phyloP scores from a whole-genome alignment of 2,113 vertebrate genomes.

The Hemiprocne comata region DNA sequence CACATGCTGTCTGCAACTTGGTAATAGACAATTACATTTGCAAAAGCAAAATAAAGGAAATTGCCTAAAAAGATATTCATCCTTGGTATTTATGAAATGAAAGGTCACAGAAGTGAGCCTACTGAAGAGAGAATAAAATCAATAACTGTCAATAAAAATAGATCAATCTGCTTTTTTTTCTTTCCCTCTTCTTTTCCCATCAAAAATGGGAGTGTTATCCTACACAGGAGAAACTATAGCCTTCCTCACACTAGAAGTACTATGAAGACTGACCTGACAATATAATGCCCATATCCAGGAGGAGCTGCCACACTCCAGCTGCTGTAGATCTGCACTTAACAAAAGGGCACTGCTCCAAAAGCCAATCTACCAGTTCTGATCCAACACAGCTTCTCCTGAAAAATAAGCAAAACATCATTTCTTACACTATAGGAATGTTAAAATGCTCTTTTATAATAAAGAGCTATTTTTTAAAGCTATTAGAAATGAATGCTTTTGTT shows the following conservation, averaged over 20 bases:
- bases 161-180: neutral
- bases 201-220: neutral
- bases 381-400: conserved; percentile 93
- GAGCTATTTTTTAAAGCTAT: neutral
- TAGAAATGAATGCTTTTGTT: neutral
- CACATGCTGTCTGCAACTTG: rapidly evolving
- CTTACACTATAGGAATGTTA: neutral
- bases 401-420: neutral
- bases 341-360: conserved; percentile 91
- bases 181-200: neutral
- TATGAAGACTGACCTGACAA: conserved; percentile 85
- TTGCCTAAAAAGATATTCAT: neutral
- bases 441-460: neutral
- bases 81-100: conserved; percentile 35
- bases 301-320: conserved; percentile 92
- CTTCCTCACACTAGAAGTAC: neutral
- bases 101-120: neutral
- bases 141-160: neutral
- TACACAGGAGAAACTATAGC: neutral
- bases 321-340: conserved; percentile 90
- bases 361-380: conserved; percentile 96
- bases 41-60: conserved; percentile 4
- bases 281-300: conserved; percentile 94
- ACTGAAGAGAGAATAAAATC: neutral
- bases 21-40: neutral